phyloP scores from a whole-genome alignment of 2,888 invertebrate genomes.

The Thecocarcelia acutangulata region DNA sequence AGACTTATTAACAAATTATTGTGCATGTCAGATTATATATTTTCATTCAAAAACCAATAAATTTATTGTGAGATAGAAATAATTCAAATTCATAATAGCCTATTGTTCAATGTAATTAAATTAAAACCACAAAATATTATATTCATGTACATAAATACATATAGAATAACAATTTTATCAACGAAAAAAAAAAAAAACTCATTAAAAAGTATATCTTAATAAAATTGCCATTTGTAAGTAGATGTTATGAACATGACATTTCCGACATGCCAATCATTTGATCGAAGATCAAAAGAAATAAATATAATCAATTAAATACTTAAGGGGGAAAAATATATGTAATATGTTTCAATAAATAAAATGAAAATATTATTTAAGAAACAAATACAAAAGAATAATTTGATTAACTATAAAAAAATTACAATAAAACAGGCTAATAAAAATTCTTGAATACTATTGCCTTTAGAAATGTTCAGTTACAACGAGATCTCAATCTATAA shows the following conservation, averaged over 20 bases:
- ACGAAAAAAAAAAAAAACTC: not conserved
- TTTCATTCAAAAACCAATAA: constrained; percentile 18
- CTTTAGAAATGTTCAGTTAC: no score
- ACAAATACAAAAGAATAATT: no score
- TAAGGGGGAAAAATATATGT: not conserved
- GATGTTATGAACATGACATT: constrained; percentile 19
- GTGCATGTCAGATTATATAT: not conserved
- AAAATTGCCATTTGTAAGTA: constrained; percentile 21
- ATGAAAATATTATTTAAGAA: no score
- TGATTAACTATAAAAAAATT: no score
- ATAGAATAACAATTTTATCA: constrained; percentile 15
- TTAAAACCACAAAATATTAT: constrained; percentile 35
- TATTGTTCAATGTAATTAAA: constrained; percentile 54
- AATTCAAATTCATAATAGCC: constrained; percentile 49
- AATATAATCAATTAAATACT: no score
- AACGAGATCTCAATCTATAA: no score
- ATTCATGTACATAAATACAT: not conserved
- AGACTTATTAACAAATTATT: not conserved
- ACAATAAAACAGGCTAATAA: no score
- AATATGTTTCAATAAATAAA: no score
- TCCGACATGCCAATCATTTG: not conserved
- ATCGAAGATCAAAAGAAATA: not conserved
- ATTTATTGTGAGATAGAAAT: constrained; percentile 42
- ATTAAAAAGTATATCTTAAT: not conserved
- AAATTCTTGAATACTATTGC: no score